Conservation (phyloP, 2,888 invertebrate species). For the Slavum lentiscoides region DNA sequence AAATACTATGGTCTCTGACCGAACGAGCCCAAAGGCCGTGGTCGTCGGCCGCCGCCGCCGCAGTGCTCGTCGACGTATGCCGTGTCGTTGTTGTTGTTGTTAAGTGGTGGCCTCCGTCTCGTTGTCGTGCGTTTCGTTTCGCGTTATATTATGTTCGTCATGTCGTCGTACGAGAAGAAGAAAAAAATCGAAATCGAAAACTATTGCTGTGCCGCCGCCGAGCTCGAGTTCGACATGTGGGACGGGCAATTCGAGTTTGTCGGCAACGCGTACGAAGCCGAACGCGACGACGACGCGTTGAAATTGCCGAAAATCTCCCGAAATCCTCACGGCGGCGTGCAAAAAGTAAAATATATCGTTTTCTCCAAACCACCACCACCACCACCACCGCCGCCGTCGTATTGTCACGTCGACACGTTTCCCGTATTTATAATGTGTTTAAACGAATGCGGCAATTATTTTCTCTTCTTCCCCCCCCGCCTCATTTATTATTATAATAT, state of each 20-base stretch:
- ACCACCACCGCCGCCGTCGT: no score
- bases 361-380: no score
- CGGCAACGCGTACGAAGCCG: constrained; percentile 50
- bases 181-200: constrained; percentile 23
- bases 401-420: no score
- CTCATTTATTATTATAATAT: no score
- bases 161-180: constrained; percentile 19
- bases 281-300: not conserved
- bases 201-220: constrained; percentile 58
- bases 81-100: no score
- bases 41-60: not conserved
- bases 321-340: not conserved
- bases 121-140: not conserved
- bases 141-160: constrained; percentile 23
- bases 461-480: no score
- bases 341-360: constrained; percentile 32
- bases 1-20: not conserved
- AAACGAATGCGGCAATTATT: no score
- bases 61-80: no score
- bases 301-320: constrained; percentile 27
- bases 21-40: not conserved
- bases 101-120: not conserved
- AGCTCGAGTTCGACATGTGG: constrained; percentile 85
- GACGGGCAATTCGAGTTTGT: constrained; percentile 86
- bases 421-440: no score